Evolutionary conservation across 2,888 invertebrate species (phyloP).

Genomic region (Ceriagrion tenellum): DNA sequence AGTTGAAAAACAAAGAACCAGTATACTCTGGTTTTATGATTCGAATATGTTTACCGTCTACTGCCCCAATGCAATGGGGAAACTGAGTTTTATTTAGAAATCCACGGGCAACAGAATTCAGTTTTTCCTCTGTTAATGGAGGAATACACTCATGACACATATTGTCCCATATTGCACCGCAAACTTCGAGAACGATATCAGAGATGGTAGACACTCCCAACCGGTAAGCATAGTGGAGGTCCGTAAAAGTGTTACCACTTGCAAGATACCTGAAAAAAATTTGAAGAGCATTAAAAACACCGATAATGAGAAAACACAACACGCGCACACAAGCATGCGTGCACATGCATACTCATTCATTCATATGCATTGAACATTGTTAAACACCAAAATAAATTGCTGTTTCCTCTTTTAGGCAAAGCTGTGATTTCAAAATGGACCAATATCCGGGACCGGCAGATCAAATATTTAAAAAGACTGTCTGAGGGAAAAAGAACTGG

Average conservation of each 20-base stretch:
- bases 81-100: neutral
- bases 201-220: neutral
- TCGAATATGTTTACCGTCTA: neutral
- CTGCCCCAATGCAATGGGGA: neutral
- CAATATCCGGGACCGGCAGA: neutral
- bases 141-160: neutral
- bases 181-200: neutral
- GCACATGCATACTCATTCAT: too few species aligned
- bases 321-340: too few species aligned
- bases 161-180: neutral
- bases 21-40: neutral
- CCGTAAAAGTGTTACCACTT: neutral
- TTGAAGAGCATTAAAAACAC: neutral
- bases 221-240: neutral
- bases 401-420: neutral
- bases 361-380: too few species aligned
- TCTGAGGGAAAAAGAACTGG: neutral
- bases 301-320: neutral
- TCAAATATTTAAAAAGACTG: neutral
- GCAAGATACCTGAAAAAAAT: neutral
- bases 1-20: neutral
- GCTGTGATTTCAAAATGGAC: neutral
- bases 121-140: neutral
- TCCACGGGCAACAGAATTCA: neutral
- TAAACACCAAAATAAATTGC: too few species aligned